These are phyloP conservation scores for Sciurus carolinensis DNA, from an alignment of 2,797 vertebrate genomes.

Conservation along the genomic window DNA sequence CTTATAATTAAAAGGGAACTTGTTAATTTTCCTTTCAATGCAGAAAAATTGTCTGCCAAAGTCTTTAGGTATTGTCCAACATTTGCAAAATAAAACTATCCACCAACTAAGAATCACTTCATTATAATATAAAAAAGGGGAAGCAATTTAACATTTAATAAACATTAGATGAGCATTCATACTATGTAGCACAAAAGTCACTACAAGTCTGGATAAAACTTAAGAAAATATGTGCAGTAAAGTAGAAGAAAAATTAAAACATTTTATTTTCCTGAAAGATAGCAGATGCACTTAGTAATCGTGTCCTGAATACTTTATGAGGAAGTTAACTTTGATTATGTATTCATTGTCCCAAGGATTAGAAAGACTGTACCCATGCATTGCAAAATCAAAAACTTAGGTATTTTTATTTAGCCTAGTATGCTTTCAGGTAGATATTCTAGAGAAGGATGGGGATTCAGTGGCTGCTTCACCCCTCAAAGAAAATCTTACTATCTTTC, in stretches of 20 bases:
- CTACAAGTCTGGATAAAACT: not conserved
- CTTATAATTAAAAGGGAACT: not conserved
- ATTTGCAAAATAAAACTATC: constrained; percentile 27
- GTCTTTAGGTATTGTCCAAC: not conserved
- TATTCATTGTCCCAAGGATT: not conserved
- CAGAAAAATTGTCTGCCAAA: not conserved
- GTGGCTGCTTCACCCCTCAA: not conserved
- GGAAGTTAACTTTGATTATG: not conserved
- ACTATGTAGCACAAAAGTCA: not conserved
- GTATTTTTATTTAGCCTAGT: not conserved
- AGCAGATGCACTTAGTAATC: not conserved
- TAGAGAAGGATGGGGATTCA: not conserved
- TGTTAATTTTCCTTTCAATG: not conserved
- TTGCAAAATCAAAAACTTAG: not conserved
- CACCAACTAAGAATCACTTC: not conserved
- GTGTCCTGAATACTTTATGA: not conserved
- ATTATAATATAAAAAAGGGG: not conserved
- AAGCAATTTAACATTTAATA: constrained; percentile 44
- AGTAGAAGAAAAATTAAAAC: not conserved
- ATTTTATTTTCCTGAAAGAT: not conserved
- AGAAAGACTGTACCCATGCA: not conserved
- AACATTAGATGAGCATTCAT: not conserved
- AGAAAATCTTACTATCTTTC: not conserved
- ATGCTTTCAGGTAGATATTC: not conserved
- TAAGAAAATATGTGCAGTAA: not conserved